Evolutionary conservation across 2,113 vertebrate genomes (phyloP).

Genomic region (Psittacara wagleri): DNA sequence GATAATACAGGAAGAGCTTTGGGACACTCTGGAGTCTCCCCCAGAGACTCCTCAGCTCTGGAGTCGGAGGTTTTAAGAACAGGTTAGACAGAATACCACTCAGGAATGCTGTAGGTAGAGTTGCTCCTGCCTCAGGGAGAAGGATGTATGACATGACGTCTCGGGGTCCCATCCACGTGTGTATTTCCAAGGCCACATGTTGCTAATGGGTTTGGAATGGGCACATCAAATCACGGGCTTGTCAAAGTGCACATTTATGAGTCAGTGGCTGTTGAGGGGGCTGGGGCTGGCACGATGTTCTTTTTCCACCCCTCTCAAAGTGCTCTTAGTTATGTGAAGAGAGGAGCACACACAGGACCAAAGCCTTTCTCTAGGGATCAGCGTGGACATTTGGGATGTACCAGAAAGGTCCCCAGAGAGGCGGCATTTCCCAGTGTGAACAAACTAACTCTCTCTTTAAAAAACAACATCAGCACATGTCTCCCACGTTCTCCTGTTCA

Average conservation of each 20-base stretch:
- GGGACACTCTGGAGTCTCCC: background rate
- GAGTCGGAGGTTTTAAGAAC: background rate
- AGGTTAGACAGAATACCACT: background rate
- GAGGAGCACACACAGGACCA: too few species aligned
- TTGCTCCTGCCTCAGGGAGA: background rate
- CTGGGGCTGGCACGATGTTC: background rate
- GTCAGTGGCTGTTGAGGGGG: background rate
- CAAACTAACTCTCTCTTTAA: background rate
- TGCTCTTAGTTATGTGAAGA: background rate
- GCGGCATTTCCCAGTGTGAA: background rate
- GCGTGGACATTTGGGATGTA: background rate
- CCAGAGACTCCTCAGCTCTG: background rate
- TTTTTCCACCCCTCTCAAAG: background rate
- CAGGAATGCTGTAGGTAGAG: constrained; percentile 25
- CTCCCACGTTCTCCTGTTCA: background rate
- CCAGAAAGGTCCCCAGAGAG: background rate
- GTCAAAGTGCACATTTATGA: background rate
- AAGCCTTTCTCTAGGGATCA: background rate
- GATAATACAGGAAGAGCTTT: background rate
- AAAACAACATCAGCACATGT: rapidly evolving
- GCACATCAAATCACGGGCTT: background rate
- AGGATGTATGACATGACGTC: background rate
- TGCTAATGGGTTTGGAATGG: background rate
- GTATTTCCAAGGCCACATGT: background rate
- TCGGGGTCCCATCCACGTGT: background rate